Evolutionary conservation across 2,113 vertebrate genomes (phyloP).

Genomic region (Podarcis cretensis): DNA sequence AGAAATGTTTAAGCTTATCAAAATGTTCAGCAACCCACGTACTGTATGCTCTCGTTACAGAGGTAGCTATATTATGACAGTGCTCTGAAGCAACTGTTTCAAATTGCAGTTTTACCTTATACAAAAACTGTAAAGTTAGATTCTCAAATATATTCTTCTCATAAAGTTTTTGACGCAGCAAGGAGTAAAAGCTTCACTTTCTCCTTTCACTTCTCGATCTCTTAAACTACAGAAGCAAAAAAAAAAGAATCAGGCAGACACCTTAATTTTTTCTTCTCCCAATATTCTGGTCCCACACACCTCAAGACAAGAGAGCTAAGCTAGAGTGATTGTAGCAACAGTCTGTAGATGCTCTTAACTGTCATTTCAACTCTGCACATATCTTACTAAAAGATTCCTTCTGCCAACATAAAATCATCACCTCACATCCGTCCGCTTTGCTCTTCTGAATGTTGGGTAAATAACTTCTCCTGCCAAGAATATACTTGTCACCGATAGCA

Average conservation of each 20-base stretch:
- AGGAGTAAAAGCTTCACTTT: background rate
- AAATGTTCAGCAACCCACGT: background rate
- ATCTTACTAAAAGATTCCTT: background rate
- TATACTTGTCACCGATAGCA: background rate
- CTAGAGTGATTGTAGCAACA: background rate
- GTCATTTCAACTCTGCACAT: background rate
- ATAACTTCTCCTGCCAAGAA: constrained; percentile 1
- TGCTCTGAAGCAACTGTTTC: background rate
- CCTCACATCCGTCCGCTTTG: background rate
- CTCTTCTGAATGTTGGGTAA: background rate
- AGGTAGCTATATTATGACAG: background rate
- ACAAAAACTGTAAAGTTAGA: background rate
- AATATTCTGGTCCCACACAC: background rate
- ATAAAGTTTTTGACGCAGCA: background rate
- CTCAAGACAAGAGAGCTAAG: background rate
- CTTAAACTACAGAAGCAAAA: background rate
- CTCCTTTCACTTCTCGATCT: background rate
- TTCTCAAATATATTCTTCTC: too few species aligned
- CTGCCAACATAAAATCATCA: background rate
- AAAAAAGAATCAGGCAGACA: background rate
- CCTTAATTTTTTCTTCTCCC: background rate
- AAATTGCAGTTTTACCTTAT: background rate
- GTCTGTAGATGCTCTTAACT: background rate
- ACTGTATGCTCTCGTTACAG: background rate
- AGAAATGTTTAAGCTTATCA: background rate